These are phyloP conservation scores for Thaumatotibia leucotreta DNA, from an alignment of 1,140 invertebrate genomes.

Conservation along the genomic window DNA sequence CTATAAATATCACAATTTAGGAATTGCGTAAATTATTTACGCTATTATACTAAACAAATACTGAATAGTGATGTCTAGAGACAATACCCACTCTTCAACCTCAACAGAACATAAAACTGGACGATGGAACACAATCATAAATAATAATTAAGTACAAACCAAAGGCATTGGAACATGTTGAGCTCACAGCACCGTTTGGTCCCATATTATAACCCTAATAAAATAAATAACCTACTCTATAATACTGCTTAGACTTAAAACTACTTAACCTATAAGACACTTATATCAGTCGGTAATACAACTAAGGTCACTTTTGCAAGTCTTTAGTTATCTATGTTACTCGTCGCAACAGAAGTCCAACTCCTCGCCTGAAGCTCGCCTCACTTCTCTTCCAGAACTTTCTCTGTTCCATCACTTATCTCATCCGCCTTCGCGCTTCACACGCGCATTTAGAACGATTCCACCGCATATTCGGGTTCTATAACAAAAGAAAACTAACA, in stretches of 20 bases:
- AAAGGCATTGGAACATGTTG: constrained; percentile 42
- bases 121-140: neutral
- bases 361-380: neutral
- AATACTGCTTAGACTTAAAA: constrained; percentile 64
- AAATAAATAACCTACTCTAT: constrained; percentile 56
- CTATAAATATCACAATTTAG: constrained; percentile 68
- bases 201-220: constrained; percentile 43
- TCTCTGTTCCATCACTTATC: neutral
- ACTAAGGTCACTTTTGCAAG: constrained; percentile 18
- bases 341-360: neutral
- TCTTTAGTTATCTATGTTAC: constrained; percentile 11
- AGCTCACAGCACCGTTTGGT: constrained; percentile 66
- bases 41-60: constrained; percentile 45
- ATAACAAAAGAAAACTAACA: constrained; percentile 47
- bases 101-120: constrained; percentile 1
- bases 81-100: constrained; percentile 20
- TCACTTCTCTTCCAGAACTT: neutral
- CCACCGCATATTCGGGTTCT: constrained; percentile 67
- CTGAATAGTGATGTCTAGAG: constrained; percentile 50
- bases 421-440: constrained; percentile 39
- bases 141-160: constrained; percentile 22
- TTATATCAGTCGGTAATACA: constrained; percentile 48
- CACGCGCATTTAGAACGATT: constrained; percentile 64
- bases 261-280: constrained; percentile 47
- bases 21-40: constrained; percentile 54